Evolutionary conservation across 2,113 vertebrate species (phyloP).

Genomic region (Mirza zaza): DNA sequence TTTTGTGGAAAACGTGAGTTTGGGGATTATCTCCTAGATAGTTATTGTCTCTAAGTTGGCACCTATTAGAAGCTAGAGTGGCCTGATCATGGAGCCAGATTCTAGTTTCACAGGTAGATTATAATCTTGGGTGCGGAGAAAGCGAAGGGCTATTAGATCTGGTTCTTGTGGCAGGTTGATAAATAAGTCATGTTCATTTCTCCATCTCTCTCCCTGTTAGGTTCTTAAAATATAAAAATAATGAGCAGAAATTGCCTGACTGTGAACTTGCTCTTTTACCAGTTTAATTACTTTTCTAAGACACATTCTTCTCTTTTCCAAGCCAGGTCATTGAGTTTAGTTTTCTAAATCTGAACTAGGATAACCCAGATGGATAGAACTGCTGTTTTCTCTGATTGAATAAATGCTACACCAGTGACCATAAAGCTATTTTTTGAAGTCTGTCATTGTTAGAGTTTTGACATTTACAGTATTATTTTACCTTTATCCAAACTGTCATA

Average conservation of each 20-base stretch:
- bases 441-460: constrained; percentile 19
- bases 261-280: constrained; percentile 1
- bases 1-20: neutral
- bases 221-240: constrained; percentile 24
- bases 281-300: neutral
- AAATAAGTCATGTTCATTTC: neutral
- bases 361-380: neutral
- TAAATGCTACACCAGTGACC: neutral
- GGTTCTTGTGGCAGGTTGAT: neutral
- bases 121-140: neutral
- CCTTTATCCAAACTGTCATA: neutral
- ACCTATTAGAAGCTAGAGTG: neutral
- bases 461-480: neutral
- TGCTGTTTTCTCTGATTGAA: neutral
- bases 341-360: constrained; percentile 21
- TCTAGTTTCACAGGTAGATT: neutral
- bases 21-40: neutral
- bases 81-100: neutral
- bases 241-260: neutral
- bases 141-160: neutral
- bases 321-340: neutral
- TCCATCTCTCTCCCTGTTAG: neutral
- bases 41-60: neutral
- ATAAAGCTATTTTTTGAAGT: neutral
- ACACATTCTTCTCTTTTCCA: neutral